A percentile compares a stretch with the other conserved stretches of the same genome.
Evolutionary conservation across 2,797 vertebrate species (phyloP).

Genomic region (Micropoecilia bifurca): DNA sequence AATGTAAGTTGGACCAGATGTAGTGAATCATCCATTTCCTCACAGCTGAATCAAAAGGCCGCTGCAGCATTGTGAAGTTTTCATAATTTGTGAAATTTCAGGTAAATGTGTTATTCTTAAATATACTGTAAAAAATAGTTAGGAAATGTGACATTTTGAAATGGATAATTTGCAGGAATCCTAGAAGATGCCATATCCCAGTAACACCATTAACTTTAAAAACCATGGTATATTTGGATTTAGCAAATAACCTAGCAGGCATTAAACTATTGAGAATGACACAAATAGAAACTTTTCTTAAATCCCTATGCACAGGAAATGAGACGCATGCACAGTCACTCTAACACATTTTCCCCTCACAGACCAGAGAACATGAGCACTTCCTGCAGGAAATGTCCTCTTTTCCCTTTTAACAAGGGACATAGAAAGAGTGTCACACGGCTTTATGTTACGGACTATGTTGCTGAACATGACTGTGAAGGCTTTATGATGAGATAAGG

Average conservation of each 20-base stretch:
- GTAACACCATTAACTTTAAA: constrained; percentile 42
- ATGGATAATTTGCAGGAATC: background rate
- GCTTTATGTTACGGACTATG: constrained; percentile 23
- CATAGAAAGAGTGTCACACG: constrained; percentile 64
- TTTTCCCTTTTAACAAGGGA: constrained; percentile 54
- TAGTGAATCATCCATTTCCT: background rate
- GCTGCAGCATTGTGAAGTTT: background rate
- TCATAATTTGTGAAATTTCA: background rate
- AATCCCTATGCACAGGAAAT: constrained; percentile 48
- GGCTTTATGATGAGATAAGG: constrained; percentile 16
- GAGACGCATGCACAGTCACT: constrained; percentile 9
- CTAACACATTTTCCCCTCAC: constrained; percentile 3
- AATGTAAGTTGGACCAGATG: background rate
- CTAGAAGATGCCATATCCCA: constrained; percentile 23
- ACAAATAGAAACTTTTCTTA: constrained; percentile 63
- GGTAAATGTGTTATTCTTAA: background rate
- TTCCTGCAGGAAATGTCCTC: constrained; percentile 48
- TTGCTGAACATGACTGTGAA: constrained; percentile 6
- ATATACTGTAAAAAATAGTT: background rate
- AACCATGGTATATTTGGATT: constrained; percentile 36
- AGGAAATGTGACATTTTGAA: background rate
- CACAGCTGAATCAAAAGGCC: background rate
- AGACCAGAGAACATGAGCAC: constrained; percentile 23
- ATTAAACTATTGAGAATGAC: constrained; percentile 58
- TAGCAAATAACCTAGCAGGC: constrained; percentile 45